These are phyloP conservation scores for Champsocephalus gunnari DNA, from an alignment of 2,797 vertebrate species.

Conservation along the genomic window DNA sequence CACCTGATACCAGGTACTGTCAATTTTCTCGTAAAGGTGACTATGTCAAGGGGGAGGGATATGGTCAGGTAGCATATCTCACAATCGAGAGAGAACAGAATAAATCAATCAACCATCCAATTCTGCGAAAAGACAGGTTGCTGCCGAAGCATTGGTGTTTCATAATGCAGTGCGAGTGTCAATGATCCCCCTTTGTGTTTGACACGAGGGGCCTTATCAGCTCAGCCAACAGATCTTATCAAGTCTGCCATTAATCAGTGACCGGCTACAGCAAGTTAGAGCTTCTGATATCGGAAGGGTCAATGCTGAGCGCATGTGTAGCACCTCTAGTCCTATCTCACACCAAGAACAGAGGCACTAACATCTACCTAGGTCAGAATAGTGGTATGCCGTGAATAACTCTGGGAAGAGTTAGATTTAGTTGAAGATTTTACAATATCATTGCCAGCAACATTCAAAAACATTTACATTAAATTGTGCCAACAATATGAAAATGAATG, in stretches of 20 bases:
- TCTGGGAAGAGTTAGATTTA: too few relatives aligned
- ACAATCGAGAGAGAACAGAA: slow-evolving; percentile 31
- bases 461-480: too few relatives aligned
- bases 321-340: too few relatives aligned
- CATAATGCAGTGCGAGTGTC: slow-evolving; percentile 79
- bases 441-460: too few relatives aligned
- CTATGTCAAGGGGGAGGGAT: slow-evolving; percentile 3
- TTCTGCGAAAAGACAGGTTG: slow-evolving; percentile 74
- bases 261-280: slow-evolving; percentile 62
- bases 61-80: slow-evolving; percentile 38
- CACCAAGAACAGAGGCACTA: too few relatives aligned
- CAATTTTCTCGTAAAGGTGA: slow-evolving; percentile 29
- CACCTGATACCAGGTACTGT: neutral
- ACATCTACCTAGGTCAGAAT: too few relatives aligned
- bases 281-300: slow-evolving; percentile 54
- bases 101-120: slow-evolving; percentile 50
- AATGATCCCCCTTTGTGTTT: slow-evolving; percentile 82
- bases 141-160: slow-evolving; percentile 67
- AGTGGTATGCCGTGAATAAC: too few relatives aligned
- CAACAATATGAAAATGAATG: too few relatives aligned
- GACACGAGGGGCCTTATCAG: slow-evolving; percentile 79
- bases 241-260: slow-evolving; percentile 78
- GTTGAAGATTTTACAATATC: too few relatives aligned
- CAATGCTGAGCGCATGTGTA: slow-evolving; percentile 33
- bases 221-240: slow-evolving; percentile 82